Percentiles rank a stretch among this genome's conserved stretches.
phyloP scores from a whole-genome alignment of 2,113 vertebrate genomes.

The Machaerirhynchus nigripectus region DNA sequence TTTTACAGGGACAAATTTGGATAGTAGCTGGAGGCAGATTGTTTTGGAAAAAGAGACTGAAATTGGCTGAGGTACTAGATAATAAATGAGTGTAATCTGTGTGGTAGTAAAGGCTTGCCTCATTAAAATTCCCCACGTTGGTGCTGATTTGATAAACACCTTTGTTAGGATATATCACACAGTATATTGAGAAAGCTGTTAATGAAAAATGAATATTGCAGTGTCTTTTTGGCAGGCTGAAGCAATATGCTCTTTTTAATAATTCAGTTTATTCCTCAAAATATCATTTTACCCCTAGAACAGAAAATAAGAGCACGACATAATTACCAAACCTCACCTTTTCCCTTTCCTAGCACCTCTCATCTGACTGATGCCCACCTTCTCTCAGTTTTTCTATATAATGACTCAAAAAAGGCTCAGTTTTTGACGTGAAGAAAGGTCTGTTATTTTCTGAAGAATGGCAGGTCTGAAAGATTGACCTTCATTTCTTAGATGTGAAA shows the following conservation, averaged over 20 bases:
- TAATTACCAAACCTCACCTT: neutral
- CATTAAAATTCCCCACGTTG: neutral
- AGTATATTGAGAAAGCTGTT: constrained; percentile 55
- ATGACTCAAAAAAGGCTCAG: neutral
- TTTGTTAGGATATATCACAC: neutral
- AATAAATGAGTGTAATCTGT: constrained; percentile 45
- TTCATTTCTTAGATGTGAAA: neutral
- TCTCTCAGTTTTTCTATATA: neutral
- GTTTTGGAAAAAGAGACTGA: constrained; percentile 32
- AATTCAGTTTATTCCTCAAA: constrained; percentile 48
- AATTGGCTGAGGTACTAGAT: constrained; percentile 27
- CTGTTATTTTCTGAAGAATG: neutral
- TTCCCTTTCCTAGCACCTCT: neutral
- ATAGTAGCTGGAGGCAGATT: constrained; percentile 56
- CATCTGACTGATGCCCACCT: neutral
- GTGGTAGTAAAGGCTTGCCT: neutral
- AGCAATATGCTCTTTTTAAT: constrained; percentile 44
- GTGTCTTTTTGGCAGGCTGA: constrained; percentile 12
- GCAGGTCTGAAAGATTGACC: neutral
- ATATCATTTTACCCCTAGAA: neutral
- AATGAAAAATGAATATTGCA: constrained; percentile 65
- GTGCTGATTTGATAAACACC: neutral
- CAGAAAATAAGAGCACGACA: constrained; percentile 28
- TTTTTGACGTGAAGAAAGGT: neutral
- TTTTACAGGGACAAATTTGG: constrained; percentile 36